A percentile compares a stretch with the other conserved stretches of the same genome.
Conservation (phyloP, 1,140 invertebrate species). For the Pachyrhynchus sulphureomaculatus region DNA sequence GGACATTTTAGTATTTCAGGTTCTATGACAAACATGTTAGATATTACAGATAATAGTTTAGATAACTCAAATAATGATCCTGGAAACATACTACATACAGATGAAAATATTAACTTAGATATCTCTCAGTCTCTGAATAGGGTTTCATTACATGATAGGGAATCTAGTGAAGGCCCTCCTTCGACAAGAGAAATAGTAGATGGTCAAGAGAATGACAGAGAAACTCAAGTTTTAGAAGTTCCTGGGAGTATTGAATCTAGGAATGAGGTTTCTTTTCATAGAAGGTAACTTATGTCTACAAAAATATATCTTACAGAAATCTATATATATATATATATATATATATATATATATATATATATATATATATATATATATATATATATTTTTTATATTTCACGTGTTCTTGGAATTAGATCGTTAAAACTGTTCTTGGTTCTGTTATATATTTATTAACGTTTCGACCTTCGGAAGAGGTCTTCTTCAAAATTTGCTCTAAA, state of each 20-base stretch:
- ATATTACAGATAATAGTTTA: background rate
- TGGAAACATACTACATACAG: background rate
- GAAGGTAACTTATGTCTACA: too few species aligned
- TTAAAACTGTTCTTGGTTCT: too few species aligned
- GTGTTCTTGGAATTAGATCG: too few species aligned
- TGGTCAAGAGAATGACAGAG: slow-evolving; percentile 32
- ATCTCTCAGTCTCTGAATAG: background rate
- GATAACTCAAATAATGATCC: background rate
- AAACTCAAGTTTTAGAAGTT: slow-evolving; percentile 8
- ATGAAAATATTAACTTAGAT: background rate
- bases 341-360: too few species aligned
- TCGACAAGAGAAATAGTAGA: slow-evolving; percentile 28
- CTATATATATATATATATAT: too few species aligned
- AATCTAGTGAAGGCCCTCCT: background rate
- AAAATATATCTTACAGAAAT: too few species aligned
- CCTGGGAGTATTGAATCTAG: slow-evolving; percentile 1
- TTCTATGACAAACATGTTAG: background rate
- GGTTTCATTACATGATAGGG: background rate
- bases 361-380: too few species aligned
- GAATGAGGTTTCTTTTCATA: slow-evolving; percentile 9
- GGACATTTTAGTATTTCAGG: background rate
- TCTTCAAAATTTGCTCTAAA: too few species aligned
- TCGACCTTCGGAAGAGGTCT: too few species aligned
- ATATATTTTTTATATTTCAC: too few species aligned
- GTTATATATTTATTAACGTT: too few species aligned